Evolutionary conservation across 2,797 vertebrate species (phyloP).

Genomic region (Lepidocolaptes lacrymiger): DNA sequence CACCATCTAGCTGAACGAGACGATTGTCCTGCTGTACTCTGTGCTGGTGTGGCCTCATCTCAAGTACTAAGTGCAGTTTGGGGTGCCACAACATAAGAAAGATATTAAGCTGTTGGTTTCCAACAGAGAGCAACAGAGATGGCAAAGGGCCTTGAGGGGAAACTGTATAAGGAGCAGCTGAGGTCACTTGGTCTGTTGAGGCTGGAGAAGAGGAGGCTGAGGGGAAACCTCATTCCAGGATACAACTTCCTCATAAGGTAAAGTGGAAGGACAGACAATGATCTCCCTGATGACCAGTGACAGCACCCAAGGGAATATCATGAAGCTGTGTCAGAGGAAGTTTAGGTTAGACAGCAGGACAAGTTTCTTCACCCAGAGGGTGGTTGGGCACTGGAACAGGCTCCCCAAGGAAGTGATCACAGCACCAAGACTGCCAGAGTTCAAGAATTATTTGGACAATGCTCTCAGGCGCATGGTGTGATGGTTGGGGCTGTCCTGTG

Average conservation of each 20-base stretch:
- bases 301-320: not conserved
- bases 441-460: not conserved
- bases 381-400: not conserved
- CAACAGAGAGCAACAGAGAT: not conserved
- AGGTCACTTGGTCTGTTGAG: not conserved
- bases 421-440: not conserved
- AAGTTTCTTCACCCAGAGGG: not conserved
- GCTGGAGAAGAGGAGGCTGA: not conserved
- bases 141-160: not conserved
- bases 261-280: not conserved
- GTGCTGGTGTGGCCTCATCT: not conserved
- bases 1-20: fast-evolving
- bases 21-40: not conserved
- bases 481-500: not conserved
- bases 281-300: not conserved
- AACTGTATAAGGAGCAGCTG: fast-evolving
- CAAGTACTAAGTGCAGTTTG: fast-evolving
- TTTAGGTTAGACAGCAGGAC: not conserved
- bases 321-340: not conserved
- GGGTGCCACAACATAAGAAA: not conserved
- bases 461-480: not conserved
- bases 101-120: not conserved
- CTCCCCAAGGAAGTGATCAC: not conserved
- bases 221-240: fast-evolving
- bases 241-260: fast-evolving